Evolutionary conservation across 2,113 vertebrate species (phyloP), one percentile per base, ranked within the genome.

Genomic region (Chelonoidis abingdonii): DNA sequence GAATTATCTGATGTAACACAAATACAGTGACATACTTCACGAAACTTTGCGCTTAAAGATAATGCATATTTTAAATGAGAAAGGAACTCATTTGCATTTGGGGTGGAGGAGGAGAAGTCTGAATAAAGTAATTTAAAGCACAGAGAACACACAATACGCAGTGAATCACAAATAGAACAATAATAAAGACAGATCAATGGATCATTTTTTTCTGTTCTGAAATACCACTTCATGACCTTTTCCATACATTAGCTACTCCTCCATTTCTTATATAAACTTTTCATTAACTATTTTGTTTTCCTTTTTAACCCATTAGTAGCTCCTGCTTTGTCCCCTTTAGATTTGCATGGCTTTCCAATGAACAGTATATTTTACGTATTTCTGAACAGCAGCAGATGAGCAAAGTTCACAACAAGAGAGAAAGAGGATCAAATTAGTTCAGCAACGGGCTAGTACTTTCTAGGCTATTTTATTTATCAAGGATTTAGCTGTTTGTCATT

Each of bases 41-140:
- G 86, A 98, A 96, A 92, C 44, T 62, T 93, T 84, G 49, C 75
- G 93, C 85, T 98, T 97, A 94, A 95, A 96, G 94, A 86, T 84
- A 97, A 97, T 96, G 90, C 41, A 94, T 94, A 84, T 96, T 96
- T 97, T 92, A 97, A 96, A 96, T 93, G 93, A 95, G 94, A 96
- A 89, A 1, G 2, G 0, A 92, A 92, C 62, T 92, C 2, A 1
- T 90, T 94, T 95, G 92, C 97, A 97, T 94, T 89, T 57, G 82
- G 47, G 47, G 89, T 22, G 59, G 87, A 91, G 89, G 0, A 24
- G 88, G 88, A 86, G 56, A 89, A 17, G 57, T 54, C 95, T 90
- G 95, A 89, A 87, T 97, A 89, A 96, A 97, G 97, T 49, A 97
- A 96, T 97, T 95, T 97, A 95, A 96, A 96, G 94, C 89, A n/a